Base-by-base conservation (phyloP, 2,113 vertebrate genomes). In the Sminthopsis crassicaudata region DNA sequence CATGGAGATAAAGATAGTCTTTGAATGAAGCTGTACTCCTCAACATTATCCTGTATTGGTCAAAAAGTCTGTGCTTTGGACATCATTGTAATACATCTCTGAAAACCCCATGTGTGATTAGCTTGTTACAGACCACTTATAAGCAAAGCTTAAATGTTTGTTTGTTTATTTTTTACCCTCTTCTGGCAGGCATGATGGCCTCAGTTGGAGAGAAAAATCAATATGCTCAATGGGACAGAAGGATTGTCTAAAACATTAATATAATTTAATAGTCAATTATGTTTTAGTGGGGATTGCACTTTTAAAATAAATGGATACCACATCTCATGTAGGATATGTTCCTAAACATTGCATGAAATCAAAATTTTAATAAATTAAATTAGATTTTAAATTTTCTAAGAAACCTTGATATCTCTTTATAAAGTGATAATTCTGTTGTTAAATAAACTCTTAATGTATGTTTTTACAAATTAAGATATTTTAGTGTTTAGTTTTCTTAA, bases 391-490 rank as follows among this genome's bases (percentile, higher is more conserved):
- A 84, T 92, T 92, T 96, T 53, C 26, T 26, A 67, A 94, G 54
- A 53, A 16, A 93, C 46, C 27, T 96, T 52, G 53, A 50, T 89
- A 26, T 91, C 42, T 3, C 52, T 50, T 93, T 95, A 26, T 36
- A 93, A 93, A 96, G 46, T 2, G 93, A 95, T 8, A 57, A 94
- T 91, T 95, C 19, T 26, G 76, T 51, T 91, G 55, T 50, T 95
- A 27, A 53, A 12, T 91, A 19, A 12, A 94, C 48, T 60, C 92
- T 7, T 92, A 90, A 95, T 51, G 3, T 89, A 5, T 23, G 8
- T 84, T 53, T 67, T 60, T 89, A 55, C 91, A 90, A 76, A 52
- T 96, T 93, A 92, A 8, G 55, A 0, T 90, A 54, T 48, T 91
- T 91, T 89, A 91, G 46, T 46, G 60, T 60, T 90, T 84, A 46